Evolutionary conservation across 2,888 invertebrate species (phyloP).

Genomic region (Unio pictorum): DNA sequence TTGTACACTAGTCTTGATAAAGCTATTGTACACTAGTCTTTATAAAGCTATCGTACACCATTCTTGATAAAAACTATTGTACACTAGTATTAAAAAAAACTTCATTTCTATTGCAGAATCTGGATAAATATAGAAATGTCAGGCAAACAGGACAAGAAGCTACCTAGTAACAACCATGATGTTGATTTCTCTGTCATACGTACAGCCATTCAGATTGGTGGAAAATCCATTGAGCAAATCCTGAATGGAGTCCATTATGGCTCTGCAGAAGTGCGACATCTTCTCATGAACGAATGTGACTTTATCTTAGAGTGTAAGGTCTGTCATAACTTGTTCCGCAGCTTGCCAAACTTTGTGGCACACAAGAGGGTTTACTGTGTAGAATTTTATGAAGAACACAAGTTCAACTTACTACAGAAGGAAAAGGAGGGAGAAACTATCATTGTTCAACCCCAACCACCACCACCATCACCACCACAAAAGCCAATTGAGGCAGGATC

Average conservation of each 20-base stretch:
- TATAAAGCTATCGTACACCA: too few species aligned
- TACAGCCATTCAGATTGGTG: conserved; percentile 51
- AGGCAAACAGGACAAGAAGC: too few species aligned
- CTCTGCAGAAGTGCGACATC: conserved; percentile 80
- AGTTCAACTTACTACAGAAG: conserved; percentile 4
- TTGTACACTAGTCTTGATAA: too few species aligned
- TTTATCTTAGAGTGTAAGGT: conserved; percentile 90
- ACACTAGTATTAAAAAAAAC: too few species aligned
- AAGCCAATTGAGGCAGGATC: neutral
- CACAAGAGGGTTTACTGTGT: conserved; percentile 90
- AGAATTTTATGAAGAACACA: conserved; percentile 36
- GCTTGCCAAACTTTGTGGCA: conserved; percentile 88
- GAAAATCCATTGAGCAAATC: conserved; percentile 74
- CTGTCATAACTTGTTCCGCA: conserved; percentile 88
- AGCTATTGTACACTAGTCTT: too few species aligned
- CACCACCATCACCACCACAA: conserved; percentile 22
- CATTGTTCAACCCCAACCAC: conserved; percentile 52
- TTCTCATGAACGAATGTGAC: conserved; percentile 88
- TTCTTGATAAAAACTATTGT: too few species aligned
- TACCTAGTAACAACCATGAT: conserved; percentile 4
- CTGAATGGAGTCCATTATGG: conserved; percentile 82
- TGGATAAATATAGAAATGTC: too few species aligned
- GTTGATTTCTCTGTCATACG: conserved; percentile 59
- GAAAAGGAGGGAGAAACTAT: conserved; percentile 46
- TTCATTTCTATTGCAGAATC: too few species aligned